These are phyloP conservation scores for Schizopygopsis malacanthus DNA, from an alignment of 2,797 vertebrate species.

Conservation along the genomic window DNA sequence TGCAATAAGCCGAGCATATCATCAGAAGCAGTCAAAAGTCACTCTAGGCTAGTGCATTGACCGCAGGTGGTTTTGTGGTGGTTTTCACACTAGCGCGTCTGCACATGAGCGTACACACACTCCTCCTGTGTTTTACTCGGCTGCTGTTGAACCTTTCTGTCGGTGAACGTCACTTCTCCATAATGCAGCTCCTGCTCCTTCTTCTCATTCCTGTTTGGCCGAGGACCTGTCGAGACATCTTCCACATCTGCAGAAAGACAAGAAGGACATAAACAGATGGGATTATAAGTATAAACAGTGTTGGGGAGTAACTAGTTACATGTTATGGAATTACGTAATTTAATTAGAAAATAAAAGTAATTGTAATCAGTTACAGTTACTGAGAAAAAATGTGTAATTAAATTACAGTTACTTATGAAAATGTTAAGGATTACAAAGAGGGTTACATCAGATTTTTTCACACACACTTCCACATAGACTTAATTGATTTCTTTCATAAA, in stretches of 20 bases:
- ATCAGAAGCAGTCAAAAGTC: not conserved
- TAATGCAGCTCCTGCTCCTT: not conserved
- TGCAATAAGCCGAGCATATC: not conserved
- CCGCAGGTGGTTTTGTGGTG: not conserved
- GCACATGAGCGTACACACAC: not conserved
- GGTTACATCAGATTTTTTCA: too few relatives aligned
- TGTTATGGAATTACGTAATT: too few relatives aligned
- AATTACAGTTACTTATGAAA: too few relatives aligned
- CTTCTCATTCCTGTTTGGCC: too few relatives aligned
- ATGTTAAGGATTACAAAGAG: too few relatives aligned
- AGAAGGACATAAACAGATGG: not conserved
- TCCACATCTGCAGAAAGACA: not conserved
- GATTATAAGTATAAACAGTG: not conserved
- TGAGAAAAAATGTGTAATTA: too few relatives aligned
- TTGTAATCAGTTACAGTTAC: too few relatives aligned
- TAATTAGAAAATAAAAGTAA: too few relatives aligned
- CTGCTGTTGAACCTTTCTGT: not conserved
- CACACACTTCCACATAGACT: too few relatives aligned
- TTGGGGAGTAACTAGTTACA: too few relatives aligned
- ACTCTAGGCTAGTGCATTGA: too few relatives aligned
- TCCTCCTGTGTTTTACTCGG: not conserved
- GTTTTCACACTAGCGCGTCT: not conserved
- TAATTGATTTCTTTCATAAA: too few relatives aligned
- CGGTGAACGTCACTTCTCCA: not conserved
- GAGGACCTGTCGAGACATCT: fast-evolving